phyloP scores from a whole-genome alignment of 2,888 invertebrate species.

The Eristalinus sepulchralis region DNA sequence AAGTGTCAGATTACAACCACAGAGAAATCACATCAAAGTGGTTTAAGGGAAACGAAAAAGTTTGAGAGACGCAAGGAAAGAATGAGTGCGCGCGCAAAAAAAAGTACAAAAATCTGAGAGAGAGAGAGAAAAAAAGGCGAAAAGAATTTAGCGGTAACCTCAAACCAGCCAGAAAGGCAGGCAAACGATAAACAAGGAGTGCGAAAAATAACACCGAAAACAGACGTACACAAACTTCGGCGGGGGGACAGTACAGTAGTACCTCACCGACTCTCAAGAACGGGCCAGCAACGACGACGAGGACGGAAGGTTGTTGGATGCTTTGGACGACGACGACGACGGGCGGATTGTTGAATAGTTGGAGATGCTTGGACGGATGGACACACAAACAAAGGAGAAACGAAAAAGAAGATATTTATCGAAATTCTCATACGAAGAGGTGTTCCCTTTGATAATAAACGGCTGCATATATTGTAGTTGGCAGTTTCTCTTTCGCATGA shows the following conservation, averaged over 20 bases:
- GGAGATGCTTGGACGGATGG: constrained; percentile 12
- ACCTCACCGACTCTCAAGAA: background rate
- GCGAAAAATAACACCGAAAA: constrained; percentile 71
- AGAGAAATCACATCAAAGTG: constrained; percentile 52
- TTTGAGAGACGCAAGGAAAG: background rate
- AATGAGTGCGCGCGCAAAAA: background rate
- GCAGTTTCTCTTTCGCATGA: constrained; percentile 60
- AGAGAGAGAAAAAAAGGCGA: constrained; percentile 20
- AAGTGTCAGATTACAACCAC: constrained; percentile 70
- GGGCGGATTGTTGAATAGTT: background rate
- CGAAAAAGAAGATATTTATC: constrained; percentile 70
- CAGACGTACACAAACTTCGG: constrained; percentile 41
- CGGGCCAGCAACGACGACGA: background rate
- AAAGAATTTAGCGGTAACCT: constrained; percentile 51
- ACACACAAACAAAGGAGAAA: constrained; percentile 53
- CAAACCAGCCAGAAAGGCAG: constrained; percentile 61
- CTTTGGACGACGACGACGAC: background rate
- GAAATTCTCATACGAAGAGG: constrained; percentile 71
- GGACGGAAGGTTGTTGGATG: background rate
- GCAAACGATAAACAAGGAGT: constrained; percentile 64
- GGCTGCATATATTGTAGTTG: constrained; percentile 71
- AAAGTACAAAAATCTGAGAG: background rate
- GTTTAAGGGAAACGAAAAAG: constrained; percentile 18
- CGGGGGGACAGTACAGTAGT: background rate
- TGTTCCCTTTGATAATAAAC: constrained; percentile 73